Conservation (phyloP, 2,888 invertebrate genomes). For the Macrosiphum euphorbiae region DNA sequence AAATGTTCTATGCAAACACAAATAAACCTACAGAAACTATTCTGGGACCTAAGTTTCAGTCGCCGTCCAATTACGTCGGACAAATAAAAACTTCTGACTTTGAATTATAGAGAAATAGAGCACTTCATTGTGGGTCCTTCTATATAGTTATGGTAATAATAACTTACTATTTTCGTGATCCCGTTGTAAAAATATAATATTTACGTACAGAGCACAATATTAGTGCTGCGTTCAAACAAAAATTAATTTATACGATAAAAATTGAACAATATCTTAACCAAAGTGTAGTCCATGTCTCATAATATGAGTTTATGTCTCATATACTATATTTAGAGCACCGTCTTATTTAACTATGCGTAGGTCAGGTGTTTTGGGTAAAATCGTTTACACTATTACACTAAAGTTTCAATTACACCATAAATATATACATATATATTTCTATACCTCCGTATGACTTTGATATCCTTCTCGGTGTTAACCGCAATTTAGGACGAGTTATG, state of each 20-base stretch:
- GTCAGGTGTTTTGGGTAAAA: background rate
- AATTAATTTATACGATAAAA: background rate
- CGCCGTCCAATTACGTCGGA: background rate
- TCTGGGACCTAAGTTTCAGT: background rate
- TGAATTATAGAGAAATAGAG: background rate
- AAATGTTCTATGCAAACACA: conserved; percentile 9
- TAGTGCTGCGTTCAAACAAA: background rate
- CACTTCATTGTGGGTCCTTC: too few relatives aligned
- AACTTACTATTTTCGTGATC: background rate
- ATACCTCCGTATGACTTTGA: background rate
- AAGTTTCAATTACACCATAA: background rate
- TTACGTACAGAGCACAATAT: background rate
- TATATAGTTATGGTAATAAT: background rate
- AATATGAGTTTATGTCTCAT: background rate
- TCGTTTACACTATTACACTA: background rate
- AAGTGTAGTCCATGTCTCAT: background rate
- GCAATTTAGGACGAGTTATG: background rate
- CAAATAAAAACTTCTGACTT: background rate
- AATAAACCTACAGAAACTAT: background rate
- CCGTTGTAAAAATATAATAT: background rate
- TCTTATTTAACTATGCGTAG: background rate
- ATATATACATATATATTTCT: background rate
- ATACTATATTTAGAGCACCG: background rate
- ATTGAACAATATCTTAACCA: background rate
- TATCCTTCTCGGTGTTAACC: background rate